Conservation (phyloP, 2,113 vertebrate genomes). For the Hippocampus comes region DNA sequence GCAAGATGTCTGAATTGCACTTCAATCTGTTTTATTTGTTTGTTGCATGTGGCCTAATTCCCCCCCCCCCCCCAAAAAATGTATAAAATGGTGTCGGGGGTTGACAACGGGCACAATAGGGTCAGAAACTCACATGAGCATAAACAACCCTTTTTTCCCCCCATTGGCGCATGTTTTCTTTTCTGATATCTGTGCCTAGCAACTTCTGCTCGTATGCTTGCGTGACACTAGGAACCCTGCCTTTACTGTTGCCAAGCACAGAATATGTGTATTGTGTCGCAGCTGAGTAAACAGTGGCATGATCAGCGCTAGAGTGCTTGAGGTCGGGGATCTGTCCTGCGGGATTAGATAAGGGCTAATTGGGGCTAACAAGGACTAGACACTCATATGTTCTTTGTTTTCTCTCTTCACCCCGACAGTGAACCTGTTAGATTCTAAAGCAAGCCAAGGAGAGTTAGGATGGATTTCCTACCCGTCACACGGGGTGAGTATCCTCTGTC, state of each 20-base stretch:
- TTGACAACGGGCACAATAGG: not conserved
- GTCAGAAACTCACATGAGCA: not conserved
- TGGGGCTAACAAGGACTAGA: constrained; percentile 69
- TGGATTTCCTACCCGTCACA: constrained; percentile 98
- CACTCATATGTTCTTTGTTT: constrained; percentile 62
- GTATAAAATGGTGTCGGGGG: too few species aligned
- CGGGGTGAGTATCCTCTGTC: constrained; percentile 84
- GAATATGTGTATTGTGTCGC: constrained; percentile 31
- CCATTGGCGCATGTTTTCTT: not conserved
- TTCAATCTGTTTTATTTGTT: not conserved
- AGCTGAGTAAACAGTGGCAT: constrained; percentile 74
- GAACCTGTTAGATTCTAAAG: constrained; percentile 98
- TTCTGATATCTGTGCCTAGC: constrained; percentile 4
- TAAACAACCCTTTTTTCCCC: not conserved
- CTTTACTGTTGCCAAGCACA: constrained; percentile 33
- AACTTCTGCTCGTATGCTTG: constrained; percentile 33
- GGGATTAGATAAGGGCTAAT: constrained; percentile 56
- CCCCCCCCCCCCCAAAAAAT: too few species aligned
- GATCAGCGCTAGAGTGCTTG: constrained; percentile 47
- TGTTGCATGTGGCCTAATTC: not conserved
- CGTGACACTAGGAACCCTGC: constrained; percentile 19
- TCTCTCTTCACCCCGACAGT: constrained; percentile 78
- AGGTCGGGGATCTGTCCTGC: constrained; percentile 54
- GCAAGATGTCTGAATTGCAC: too few species aligned
- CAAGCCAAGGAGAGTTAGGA: constrained; percentile 96